Conservation (phyloP, 1,140 invertebrate genomes). For the Chrysopa pallens region DNA sequence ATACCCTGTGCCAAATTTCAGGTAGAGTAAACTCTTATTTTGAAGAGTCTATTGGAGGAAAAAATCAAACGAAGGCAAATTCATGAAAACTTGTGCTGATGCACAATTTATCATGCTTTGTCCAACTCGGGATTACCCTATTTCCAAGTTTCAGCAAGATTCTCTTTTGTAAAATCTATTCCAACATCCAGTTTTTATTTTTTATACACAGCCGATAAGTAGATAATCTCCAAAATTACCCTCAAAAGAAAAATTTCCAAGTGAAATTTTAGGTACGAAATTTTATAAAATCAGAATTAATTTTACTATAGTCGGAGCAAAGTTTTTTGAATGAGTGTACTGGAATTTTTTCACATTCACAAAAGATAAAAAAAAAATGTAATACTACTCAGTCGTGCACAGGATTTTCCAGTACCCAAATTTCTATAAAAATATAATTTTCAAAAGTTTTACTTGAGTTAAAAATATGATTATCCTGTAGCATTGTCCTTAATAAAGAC, state of each 20-base stretch:
- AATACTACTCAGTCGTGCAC: slow-evolving; percentile 31
- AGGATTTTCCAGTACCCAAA: slow-evolving; percentile 34
- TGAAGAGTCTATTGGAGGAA: background rate
- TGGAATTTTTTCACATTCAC: too few relatives aligned
- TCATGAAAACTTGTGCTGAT: too few relatives aligned
- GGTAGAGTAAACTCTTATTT: slow-evolving; percentile 21
- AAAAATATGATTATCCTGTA: slow-evolving; percentile 51
- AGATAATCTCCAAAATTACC: slow-evolving; percentile 48
- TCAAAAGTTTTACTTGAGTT: slow-evolving; percentile 23
- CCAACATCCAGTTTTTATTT: slow-evolving; percentile 6
- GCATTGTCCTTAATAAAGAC: slow-evolving; percentile 38
- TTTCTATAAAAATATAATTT: slow-evolving; percentile 22
- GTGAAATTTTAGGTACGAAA: slow-evolving; percentile 38
- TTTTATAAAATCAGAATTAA: background rate
- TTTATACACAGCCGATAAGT: slow-evolving; percentile 41
- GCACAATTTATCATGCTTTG: slow-evolving; percentile 28
- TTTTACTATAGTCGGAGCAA: slow-evolving; percentile 31
- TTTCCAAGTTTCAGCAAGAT: slow-evolving; percentile 28
- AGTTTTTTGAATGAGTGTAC: slow-evolving; percentile 33
- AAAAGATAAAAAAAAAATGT: too few relatives aligned
- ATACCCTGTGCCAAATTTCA: slow-evolving; percentile 47
- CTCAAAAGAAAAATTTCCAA: slow-evolving; percentile 24
- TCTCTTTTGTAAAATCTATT: slow-evolving; percentile 5
- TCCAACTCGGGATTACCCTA: slow-evolving; percentile 37
- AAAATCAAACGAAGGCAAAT: too few relatives aligned